Conservation (phyloP, 2,797 vertebrate species). For the Mallotus villosus region DNA sequence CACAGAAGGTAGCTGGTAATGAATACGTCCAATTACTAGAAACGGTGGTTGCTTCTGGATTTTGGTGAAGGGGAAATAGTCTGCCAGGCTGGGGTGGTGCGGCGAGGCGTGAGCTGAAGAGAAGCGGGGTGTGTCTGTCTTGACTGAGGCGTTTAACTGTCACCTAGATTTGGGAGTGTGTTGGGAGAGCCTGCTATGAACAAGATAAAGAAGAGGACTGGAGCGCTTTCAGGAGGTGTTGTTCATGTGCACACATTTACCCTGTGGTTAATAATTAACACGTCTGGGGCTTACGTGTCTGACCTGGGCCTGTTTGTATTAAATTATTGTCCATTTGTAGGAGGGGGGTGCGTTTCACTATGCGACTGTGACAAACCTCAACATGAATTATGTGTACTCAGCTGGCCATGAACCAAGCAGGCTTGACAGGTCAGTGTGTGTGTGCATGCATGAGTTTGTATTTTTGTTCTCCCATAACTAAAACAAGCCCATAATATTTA, state of each 20-base stretch:
- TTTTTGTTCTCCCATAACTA: too few species aligned
- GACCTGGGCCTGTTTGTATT: too few species aligned
- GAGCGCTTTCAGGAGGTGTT: neutral
- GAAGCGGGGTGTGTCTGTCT: neutral
- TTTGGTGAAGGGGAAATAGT: too few species aligned
- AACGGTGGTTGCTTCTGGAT: too few species aligned
- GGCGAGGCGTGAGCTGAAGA: too few species aligned
- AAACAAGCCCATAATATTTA: too few species aligned
- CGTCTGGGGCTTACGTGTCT: too few species aligned
- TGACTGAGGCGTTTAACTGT: slow-evolving; percentile 47
- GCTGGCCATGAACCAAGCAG: slow-evolving; percentile 32
- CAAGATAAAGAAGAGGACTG: too few species aligned
- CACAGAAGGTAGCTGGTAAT: too few species aligned
- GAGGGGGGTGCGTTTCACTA: slow-evolving; percentile 5
- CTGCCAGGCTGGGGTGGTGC: too few species aligned
- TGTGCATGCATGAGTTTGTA: neutral
- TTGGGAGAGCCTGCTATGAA: neutral
- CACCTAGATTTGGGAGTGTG: slow-evolving; percentile 7
- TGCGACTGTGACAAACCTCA: neutral
- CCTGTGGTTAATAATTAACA: neutral
- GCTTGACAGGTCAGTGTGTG: slow-evolving; percentile 33
- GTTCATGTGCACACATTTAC: neutral
- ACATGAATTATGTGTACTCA: slow-evolving; percentile 34
- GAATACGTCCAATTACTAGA: too few species aligned
- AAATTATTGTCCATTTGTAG: neutral